Evolutionary conservation across 2,888 invertebrate species (phyloP).

Genomic region (Diloba caeruleocephala): DNA sequence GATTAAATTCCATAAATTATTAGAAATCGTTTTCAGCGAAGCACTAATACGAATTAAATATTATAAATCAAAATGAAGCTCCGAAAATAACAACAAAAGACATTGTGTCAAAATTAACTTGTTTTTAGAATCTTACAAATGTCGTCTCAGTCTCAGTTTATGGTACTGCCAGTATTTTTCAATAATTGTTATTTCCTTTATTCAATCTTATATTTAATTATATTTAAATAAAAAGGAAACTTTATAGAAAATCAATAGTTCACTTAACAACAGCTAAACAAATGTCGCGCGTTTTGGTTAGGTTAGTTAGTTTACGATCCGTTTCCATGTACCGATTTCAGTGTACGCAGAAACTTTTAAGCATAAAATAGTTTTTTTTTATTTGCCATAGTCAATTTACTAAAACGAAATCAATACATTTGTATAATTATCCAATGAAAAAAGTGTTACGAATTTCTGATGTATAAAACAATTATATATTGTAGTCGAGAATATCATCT

Average conservation of each 20-base stretch:
- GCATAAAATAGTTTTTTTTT: neutral
- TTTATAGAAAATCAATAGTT: conserved; percentile 73
- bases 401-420: too few species aligned
- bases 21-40: conserved; percentile 35
- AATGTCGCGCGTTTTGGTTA: conserved; percentile 71
- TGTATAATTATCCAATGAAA: too few species aligned
- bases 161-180: conserved; percentile 38
- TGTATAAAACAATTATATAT: too few species aligned
- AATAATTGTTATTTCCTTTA: conserved; percentile 3
- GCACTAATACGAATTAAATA: conserved; percentile 51
- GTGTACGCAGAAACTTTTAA: conserved; percentile 28
- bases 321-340: conserved; percentile 44
- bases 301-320: conserved; percentile 52
- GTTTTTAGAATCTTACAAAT: conserved; percentile 67
- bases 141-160: conserved; percentile 21
- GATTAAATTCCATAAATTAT: conserved; percentile 13
- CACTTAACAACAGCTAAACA: conserved; percentile 76
- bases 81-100: conserved; percentile 62
- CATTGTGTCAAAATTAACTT: conserved; percentile 63
- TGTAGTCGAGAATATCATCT: conserved; percentile 37
- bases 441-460: too few species aligned
- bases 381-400: too few species aligned
- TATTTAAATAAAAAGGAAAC: conserved; percentile 23
- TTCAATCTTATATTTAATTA: neutral
- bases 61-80: conserved; percentile 62